phyloP scores from a whole-genome alignment of 2,888 invertebrate species.

The Venustoraphidia nigricollis region DNA sequence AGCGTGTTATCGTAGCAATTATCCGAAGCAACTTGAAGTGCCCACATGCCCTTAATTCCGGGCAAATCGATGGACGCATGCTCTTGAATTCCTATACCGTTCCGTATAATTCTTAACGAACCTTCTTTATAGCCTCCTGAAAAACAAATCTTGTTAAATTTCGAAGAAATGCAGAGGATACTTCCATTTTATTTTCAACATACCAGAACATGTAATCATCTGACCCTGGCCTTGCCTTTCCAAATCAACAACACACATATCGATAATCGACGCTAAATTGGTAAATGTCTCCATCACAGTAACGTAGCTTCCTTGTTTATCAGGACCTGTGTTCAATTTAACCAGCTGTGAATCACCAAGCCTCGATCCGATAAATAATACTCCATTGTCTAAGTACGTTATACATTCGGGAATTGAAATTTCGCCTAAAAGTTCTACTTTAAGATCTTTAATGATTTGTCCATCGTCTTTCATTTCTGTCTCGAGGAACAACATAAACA shows the following conservation, averaged over 20 bases:
- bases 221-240: conserved; percentile 96
- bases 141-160: conserved; percentile 4
- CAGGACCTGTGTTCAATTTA: conserved; percentile 67
- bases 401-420: conserved; percentile 93
- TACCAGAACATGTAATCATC: conserved; percentile 91
- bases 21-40: conserved; percentile 57
- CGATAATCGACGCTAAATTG: conserved; percentile 92
- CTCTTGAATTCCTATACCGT: conserved; percentile 97
- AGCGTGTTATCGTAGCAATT: conserved; percentile 68
- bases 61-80: conserved; percentile 94
- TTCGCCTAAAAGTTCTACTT: conserved; percentile 80
- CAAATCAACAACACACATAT: conserved; percentile 94
- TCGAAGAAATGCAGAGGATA: background rate
- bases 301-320: conserved; percentile 79
- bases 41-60: conserved; percentile 98
- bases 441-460: conserved; percentile 71
- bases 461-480: conserved; percentile 67
- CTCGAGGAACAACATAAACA: conserved; percentile 91
- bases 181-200: conserved; percentile 4
- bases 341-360: conserved; percentile 94
- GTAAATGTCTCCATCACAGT: conserved; percentile 92
- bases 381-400: conserved; percentile 96
- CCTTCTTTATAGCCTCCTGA: conserved; percentile 89
- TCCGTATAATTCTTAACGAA: conserved; percentile 88
- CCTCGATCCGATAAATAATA: conserved; percentile 89